phyloP scores from a whole-genome alignment of 2,797 vertebrate species.

The Eleutherodactylus coqui region DNA sequence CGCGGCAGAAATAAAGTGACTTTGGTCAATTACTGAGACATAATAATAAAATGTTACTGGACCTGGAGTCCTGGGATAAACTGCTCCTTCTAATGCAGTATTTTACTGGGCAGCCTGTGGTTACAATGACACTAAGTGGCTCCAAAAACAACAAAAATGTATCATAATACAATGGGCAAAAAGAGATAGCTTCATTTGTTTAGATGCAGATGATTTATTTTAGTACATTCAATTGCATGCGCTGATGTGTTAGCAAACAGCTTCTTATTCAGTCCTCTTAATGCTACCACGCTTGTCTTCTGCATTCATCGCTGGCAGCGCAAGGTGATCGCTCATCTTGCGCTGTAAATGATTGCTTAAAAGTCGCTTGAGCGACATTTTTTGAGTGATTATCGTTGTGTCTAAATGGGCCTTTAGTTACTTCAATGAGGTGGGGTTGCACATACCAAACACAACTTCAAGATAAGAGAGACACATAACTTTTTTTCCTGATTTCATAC shows the following conservation, averaged over 20 bases:
- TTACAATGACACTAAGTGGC: background rate
- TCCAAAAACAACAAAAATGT: background rate
- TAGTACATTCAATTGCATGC: background rate
- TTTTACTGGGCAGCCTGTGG: background rate
- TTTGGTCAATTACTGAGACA: slow-evolving; percentile 16
- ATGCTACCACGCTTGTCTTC: too few relatives aligned
- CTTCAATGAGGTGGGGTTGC: too few relatives aligned
- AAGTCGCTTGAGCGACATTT: too few relatives aligned
- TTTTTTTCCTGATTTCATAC: too few relatives aligned
- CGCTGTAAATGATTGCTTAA: too few relatives aligned
- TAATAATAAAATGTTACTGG: slow-evolving; percentile 18
- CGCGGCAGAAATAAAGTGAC: slow-evolving; percentile 12
- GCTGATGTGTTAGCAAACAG: background rate
- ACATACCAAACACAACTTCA: too few relatives aligned
- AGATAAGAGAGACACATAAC: too few relatives aligned
- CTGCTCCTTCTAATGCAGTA: background rate
- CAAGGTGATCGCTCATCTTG: too few relatives aligned
- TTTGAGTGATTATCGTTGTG: too few relatives aligned
- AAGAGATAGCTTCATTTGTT: background rate
- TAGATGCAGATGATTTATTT: background rate
- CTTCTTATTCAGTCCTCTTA: background rate
- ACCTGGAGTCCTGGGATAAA: background rate
- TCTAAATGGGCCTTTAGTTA: too few relatives aligned
- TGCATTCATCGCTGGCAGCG: too few relatives aligned
- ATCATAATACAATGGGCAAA: too few relatives aligned